phyloP scores from a whole-genome alignment of 2,888 invertebrate genomes.

The Stomorhina lunata region DNA sequence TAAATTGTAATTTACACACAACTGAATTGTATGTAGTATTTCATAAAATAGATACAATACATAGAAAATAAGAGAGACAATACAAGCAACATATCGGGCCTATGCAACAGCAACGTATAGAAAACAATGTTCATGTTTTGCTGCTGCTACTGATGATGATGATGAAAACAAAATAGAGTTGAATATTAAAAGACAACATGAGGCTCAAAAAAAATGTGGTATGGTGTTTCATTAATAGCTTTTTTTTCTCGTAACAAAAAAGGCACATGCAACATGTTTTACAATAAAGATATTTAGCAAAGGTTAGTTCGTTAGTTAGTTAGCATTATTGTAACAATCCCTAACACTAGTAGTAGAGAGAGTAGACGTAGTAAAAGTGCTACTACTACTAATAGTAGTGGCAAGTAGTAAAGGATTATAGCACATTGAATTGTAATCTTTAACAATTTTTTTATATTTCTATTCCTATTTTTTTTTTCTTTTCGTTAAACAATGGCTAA shows the following conservation, averaged over 20 bases:
- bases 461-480: too few species aligned
- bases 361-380: background rate
- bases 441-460: constrained; percentile 6
- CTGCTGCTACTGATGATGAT: background rate
- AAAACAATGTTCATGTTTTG: background rate
- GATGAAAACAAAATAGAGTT: background rate
- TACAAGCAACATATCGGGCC: constrained; percentile 42
- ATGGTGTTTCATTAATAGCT: constrained; percentile 37
- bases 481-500: constrained; percentile 27
- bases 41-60: background rate
- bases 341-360: background rate
- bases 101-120: constrained; percentile 12
- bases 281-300: too few species aligned
- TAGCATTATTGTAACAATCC: constrained; percentile 43
- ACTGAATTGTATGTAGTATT: background rate
- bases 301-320: constrained; percentile 47
- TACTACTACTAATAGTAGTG: background rate
- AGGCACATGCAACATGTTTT: constrained; percentile 8
- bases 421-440: constrained; percentile 6
- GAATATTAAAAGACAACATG: background rate
- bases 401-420: constrained; percentile 27
- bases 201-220: background rate
- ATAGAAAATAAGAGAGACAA: constrained; percentile 12
- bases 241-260: background rate
- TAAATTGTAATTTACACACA: constrained; percentile 38